Percentiles rank a stretch among this genome's conserved stretches.
Evolutionary conservation across 2,888 invertebrate species (phyloP).

Genomic region (Microctonus aethiopoides): DNA sequence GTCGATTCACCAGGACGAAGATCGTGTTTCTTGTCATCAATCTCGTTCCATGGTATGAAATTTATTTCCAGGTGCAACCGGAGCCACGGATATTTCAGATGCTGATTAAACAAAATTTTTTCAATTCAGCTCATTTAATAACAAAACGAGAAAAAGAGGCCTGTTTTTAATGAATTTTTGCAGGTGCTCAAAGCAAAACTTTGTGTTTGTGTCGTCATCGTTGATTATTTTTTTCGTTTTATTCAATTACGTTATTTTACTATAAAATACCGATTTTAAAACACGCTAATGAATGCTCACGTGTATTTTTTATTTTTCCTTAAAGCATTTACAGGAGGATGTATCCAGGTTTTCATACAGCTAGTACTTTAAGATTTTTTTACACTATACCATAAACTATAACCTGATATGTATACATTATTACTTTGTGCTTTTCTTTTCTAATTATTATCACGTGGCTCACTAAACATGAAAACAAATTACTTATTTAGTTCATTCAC

Average conservation of each 20-base stretch:
- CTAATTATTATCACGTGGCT: conserved; percentile 62
- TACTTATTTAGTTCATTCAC: conserved; percentile 56
- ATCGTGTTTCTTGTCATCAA: conserved; percentile 16
- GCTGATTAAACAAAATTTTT: conserved; percentile 62
- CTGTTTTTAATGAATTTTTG: conserved; percentile 27
- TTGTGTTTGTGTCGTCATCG: conserved; percentile 28
- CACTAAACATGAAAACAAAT: conserved; percentile 51
- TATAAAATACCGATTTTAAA: conserved; percentile 47
- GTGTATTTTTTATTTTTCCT: conserved; percentile 62
- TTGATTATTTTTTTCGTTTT: conserved; percentile 21
- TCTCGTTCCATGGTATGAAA: conserved; percentile 35
- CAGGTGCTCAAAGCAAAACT: conserved; percentile 37
- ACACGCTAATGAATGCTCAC: conserved; percentile 59
- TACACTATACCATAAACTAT: conserved; percentile 44
- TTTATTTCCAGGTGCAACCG: conserved; percentile 64
- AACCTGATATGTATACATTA: conserved; percentile 46
- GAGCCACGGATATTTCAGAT: conserved; percentile 65
- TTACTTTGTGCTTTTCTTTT: conserved; percentile 54
- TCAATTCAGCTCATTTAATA: conserved; percentile 54
- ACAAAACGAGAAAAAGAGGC: conserved; percentile 15
- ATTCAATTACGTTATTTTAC: conserved; percentile 18
- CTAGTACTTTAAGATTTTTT: conserved; percentile 65
- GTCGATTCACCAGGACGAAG: conserved; percentile 32
- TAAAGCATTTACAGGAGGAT: conserved; percentile 68
- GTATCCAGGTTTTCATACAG: conserved; percentile 66